Base-by-base conservation (phyloP, 2,888 invertebrate genomes). In the Melanostoma scalare region DNA sequence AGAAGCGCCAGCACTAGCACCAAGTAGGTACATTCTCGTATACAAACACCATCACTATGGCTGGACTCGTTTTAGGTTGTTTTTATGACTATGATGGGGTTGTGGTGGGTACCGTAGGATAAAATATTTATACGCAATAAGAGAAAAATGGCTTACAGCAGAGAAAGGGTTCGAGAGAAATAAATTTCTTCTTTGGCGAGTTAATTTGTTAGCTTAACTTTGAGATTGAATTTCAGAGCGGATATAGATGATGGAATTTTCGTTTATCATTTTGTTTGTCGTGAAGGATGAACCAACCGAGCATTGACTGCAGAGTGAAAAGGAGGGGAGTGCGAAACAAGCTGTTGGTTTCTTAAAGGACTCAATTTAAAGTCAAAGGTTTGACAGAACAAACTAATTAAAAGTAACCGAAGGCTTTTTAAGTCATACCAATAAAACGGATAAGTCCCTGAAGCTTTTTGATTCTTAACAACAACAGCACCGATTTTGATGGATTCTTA, bases 151-250 rank as follows among this genome's bases (percentile, higher is more conserved):
- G 65, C 78, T 84, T 55, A 65, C 53, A 68, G 42, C 38, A 50
- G 35, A 36, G 31, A 42, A 33, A 55, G 67, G 55, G 44, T 53
- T 36, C 44, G 50, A 58, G 50, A 63, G 63, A 69, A 68, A 68
- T 78, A 73, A 69, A 52, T 74, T 77, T 53, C 73, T 50, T 82
- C 71, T 82, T 82, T 73, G 73, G 77, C 52, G 68, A 77, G 82
- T 77, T 77, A 78, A 78, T 82, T 82, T 82, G 82, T 82, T 77
- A 74, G 82, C 82, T 82, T 82, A 78, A 82, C 82, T 82, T 82
- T 68, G 73, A 77, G 77, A 82, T 82, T 82, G 82, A 82, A 78
- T 82, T 78, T 82, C 80, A 65, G 42, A 69, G 79, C 63, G 63
- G 50, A 60, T 63, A 56, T 36, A 9, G 58, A 38, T 35, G 42